Base-by-base conservation (phyloP, 2,888 invertebrate species). In the Nasonia oneida region DNA sequence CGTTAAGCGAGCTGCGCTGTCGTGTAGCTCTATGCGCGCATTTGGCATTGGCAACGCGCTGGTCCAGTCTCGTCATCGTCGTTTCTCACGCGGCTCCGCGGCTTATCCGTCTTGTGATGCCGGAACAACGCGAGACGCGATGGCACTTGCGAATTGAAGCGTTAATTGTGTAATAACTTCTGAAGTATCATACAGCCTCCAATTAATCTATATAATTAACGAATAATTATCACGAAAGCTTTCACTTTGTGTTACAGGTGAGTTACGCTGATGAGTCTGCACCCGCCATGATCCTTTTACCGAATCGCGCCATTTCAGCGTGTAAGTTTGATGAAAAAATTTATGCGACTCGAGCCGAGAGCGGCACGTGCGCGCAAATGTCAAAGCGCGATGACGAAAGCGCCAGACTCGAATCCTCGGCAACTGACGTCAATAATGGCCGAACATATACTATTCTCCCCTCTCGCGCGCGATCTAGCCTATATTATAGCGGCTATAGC, bases 351-450 rank as follows among this genome's bases (percentile, higher is more conserved):
- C 14, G 50, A 53, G 12, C 29, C 29, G 29, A 37, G 50, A 73
- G 8, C 37, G 37, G 70, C 57, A 70, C 61, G 50, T 37, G 78
- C 10, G 12, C 42, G 81, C 75, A 39, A 74, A 82, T 82, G 64
- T 82, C 50, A 75, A 82, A 82, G 67, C 71, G 76, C 47, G 67
- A 61, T 81, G 70, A 67, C 57, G 80, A 53, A 67, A 84, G 42
- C 57, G 75, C 33, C 39, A 70, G 75, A 42, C 39, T 78, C 37
- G 78, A 15, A 79, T 84, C 47, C 14, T 74, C 74, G 71, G 15
- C 64, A 29, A 15, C 15, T 79, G 74, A 75, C 80, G 83, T 83
- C 83, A 83, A 73, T 83, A 83, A 83, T 83, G 37, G 83, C 42
- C 42, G 78, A 5, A 23, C 10, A 29, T 5, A 71, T 71, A 18